Conservation (phyloP, 23 tunicate genomes). For the Ascidia mentula region DNA sequence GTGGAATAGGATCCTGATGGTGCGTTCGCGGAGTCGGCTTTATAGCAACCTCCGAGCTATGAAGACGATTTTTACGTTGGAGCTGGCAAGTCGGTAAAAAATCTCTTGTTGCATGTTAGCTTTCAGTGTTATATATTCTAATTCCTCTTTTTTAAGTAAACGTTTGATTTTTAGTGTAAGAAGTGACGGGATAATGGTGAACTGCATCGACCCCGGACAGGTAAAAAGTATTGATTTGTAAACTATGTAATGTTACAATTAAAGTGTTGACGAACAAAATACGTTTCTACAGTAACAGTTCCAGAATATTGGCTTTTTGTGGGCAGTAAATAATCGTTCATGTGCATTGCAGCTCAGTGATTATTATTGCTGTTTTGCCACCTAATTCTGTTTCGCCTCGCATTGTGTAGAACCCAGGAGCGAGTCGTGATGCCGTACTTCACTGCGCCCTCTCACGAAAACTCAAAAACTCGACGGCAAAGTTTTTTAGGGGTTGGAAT, state of each 20-base stretch:
- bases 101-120: no score
- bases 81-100: neutral
- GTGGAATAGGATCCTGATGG: neutral
- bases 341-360: neutral
- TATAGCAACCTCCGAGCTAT: neutral
- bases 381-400: neutral
- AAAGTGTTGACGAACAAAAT: no score
- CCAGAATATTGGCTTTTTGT: no score
- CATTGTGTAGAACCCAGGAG: neutral
- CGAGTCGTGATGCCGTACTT: neutral
- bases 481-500: neutral
- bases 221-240: neutral
- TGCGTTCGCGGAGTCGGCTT: neutral
- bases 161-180: neutral
- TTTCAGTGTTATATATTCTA: neutral
- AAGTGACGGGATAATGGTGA: neutral
- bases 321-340: no score
- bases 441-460: neutral
- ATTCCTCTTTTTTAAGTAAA: neutral
- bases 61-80: neutral
- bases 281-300: no score
- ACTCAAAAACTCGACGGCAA: neutral
- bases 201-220: neutral
- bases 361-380: neutral
- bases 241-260: no score